phyloP scores from a whole-genome alignment of 1,140 invertebrate species.

The Schlechtendalia chinensis region DNA sequence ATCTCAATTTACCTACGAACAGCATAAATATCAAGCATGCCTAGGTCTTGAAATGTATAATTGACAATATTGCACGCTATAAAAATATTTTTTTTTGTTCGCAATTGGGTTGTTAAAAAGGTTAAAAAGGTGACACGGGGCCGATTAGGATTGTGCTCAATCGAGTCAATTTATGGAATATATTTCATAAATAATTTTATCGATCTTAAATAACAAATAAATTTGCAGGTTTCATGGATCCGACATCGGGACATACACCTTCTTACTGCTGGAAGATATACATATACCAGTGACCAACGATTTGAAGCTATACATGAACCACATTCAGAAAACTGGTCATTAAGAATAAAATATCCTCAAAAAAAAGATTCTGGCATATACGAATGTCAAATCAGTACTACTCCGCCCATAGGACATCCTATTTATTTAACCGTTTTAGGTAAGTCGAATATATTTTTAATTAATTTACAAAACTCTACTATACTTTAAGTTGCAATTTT shows the following conservation, averaged over 20 bases:
- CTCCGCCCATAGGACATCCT: constrained; percentile 75
- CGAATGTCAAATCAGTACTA: constrained; percentile 84
- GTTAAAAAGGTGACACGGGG: too few relatives aligned
- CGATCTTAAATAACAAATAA: neutral
- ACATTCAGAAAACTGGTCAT: constrained; percentile 74
- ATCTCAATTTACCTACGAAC: too few relatives aligned
- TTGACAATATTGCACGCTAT: too few relatives aligned
- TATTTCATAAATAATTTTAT: neutral
- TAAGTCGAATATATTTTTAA: constrained; percentile 64
- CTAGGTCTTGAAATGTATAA: too few relatives aligned
- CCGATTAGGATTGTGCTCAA: too few relatives aligned
- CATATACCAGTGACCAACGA: constrained; percentile 81
- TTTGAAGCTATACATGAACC: constrained; percentile 75
- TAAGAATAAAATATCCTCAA: constrained; percentile 74
- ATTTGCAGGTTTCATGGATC: constrained; percentile 80
- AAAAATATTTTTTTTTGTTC: too few relatives aligned
- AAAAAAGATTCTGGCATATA: constrained; percentile 76
- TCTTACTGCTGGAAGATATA: constrained; percentile 79
- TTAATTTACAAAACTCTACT: too few relatives aligned
- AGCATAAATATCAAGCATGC: too few relatives aligned
- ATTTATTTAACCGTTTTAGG: constrained; percentile 76
- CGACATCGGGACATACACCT: constrained; percentile 81
- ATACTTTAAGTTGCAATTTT: too few relatives aligned
- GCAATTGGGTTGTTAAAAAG: too few relatives aligned
- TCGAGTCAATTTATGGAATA: too few relatives aligned